These are phyloP conservation scores for Byasa hedistus DNA, from an alignment of 2,888 invertebrate species.

Conservation along the genomic window DNA sequence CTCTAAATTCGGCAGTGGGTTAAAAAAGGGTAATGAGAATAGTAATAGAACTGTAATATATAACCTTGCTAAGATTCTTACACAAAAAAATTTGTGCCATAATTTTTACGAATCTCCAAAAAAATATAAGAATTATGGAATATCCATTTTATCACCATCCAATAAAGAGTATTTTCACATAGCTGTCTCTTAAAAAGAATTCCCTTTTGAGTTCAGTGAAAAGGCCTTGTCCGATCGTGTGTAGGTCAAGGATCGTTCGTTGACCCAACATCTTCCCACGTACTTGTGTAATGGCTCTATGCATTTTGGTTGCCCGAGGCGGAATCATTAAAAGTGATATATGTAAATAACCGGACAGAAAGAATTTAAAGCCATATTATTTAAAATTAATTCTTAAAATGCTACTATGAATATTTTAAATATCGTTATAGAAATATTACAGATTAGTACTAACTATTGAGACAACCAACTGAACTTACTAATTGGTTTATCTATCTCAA, in stretches of 20 bases:
- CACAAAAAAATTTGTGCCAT: too few relatives aligned
- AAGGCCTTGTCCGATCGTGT: conserved; percentile 37
- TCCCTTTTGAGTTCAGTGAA: conserved; percentile 33
- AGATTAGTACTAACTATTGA: not conserved
- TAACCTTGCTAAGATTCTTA: too few relatives aligned
- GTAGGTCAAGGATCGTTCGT: conserved; percentile 70
- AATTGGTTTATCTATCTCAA: too few relatives aligned
- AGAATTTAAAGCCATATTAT: not conserved
- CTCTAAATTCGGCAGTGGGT: too few relatives aligned
- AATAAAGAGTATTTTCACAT: not conserved
- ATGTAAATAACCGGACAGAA: not conserved
- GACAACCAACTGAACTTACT: too few relatives aligned
- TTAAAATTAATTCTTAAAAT: not conserved
- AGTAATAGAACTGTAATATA: too few relatives aligned
- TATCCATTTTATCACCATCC: not conserved
- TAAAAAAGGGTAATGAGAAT: too few relatives aligned
- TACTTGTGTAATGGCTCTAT: conserved; percentile 7
- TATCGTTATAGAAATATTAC: not conserved
- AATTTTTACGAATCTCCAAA: not conserved
- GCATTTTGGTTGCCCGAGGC: conserved; percentile 2
- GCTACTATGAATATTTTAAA: not conserved
- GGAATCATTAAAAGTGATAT: conserved; percentile 5
- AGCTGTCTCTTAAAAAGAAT: conserved; percentile 2
- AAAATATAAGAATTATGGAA: not conserved
- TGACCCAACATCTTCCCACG: conserved; percentile 50